phyloP scores from a whole-genome alignment of 2,888 invertebrate genomes.

The Odontomyia ornata region DNA sequence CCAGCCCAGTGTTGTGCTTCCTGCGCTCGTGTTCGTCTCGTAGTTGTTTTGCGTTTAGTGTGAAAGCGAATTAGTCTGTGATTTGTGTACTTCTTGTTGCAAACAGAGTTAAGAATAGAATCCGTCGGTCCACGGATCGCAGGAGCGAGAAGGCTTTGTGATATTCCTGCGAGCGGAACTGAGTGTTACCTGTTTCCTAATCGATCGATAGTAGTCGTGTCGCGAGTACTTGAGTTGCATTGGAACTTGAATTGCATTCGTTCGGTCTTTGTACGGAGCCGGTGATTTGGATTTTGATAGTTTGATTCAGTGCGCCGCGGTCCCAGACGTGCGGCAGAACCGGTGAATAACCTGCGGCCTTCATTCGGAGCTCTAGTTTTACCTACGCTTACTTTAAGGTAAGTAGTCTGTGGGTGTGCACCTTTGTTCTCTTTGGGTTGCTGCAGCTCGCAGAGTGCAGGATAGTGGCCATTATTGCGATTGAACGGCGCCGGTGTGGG shows the following conservation, averaged over 20 bases:
- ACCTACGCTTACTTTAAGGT: constrained; percentile 33
- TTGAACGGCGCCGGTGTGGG: neutral
- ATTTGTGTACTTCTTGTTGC: constrained; percentile 21
- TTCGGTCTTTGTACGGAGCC: neutral
- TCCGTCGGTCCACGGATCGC: neutral
- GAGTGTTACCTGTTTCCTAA: neutral
- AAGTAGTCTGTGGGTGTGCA: neutral
- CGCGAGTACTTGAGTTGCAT: neutral
- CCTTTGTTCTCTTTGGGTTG: neutral
- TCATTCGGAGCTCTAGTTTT: constrained; percentile 25
- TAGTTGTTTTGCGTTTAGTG: no score
- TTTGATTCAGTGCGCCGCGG: neutral
- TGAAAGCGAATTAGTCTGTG: constrained; percentile 8
- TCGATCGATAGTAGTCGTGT: neutral
- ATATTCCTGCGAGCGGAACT: constrained; percentile 13
- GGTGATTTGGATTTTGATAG: neutral
- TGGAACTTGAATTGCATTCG: constrained; percentile 11
- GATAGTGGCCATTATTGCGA: neutral
- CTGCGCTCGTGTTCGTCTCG: no score
- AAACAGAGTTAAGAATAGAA: neutral
- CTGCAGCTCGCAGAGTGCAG: neutral
- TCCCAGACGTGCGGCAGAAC: neutral
- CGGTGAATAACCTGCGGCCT: constrained; percentile 41
- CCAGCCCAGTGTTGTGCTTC: no score
- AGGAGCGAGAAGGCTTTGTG: neutral